These are phyloP conservation scores for Ambastaia sidthimunki DNA, from an alignment of 2,797 vertebrate genomes.

Conservation along the genomic window DNA sequence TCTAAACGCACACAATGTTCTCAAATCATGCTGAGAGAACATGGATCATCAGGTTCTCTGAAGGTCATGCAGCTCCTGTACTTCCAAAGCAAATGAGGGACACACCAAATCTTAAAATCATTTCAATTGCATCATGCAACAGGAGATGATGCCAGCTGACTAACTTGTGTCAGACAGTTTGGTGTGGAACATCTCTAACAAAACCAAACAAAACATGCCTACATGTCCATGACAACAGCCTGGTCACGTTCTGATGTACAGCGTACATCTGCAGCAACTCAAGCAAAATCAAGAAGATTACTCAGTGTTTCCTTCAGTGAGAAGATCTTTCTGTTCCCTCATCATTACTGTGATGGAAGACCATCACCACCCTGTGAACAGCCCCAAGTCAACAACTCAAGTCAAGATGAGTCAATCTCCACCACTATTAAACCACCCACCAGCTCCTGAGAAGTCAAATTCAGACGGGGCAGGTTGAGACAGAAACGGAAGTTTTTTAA, in stretches of 20 bases:
- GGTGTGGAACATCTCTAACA: neutral
- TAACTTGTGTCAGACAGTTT: neutral
- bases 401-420: neutral
- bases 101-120: neutral
- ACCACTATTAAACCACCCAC: neutral
- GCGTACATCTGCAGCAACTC: neutral
- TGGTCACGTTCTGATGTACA: neutral
- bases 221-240: constrained; percentile 18
- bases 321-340: neutral
- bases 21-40: neutral
- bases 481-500: no score
- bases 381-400: neutral
- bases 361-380: neutral
- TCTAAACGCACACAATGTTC: neutral
- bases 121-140: neutral
- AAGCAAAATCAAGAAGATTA: neutral
- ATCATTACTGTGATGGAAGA: neutral
- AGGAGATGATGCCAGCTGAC: neutral
- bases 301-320: neutral
- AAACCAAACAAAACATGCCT: constrained; percentile 12
- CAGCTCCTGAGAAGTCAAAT: neutral
- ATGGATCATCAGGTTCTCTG: neutral
- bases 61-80: neutral
- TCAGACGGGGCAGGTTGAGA: no score
- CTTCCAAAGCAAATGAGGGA: neutral